These are phyloP conservation scores for Vimba vimba DNA, from an alignment of 2,113 vertebrate species.

Conservation along the genomic window DNA sequence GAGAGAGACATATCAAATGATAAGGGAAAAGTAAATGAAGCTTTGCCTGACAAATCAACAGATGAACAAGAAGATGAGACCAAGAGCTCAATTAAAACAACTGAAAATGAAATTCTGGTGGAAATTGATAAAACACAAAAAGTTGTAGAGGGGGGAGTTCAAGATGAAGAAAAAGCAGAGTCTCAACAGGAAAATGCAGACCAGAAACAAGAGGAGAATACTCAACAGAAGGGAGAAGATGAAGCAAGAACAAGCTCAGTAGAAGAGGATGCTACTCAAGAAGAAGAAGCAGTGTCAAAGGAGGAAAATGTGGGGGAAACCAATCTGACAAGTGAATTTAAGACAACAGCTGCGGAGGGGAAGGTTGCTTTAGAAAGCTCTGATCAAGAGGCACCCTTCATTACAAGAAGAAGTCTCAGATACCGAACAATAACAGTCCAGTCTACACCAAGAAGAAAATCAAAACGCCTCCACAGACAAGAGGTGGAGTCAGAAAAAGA, in stretches of 20 bases:
- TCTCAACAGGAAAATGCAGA: background rate
- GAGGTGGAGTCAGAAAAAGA: background rate
- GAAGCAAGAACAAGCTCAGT: background rate
- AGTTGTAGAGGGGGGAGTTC: background rate
- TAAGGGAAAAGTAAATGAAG: background rate
- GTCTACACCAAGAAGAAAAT: conserved; percentile 20
- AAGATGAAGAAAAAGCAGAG: background rate
- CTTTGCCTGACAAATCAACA: background rate
- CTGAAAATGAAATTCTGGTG: background rate
- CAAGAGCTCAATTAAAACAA: background rate
- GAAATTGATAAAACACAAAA: background rate
- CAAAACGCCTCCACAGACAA: background rate
- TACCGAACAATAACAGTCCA: conserved; percentile 16
- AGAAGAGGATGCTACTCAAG: too few relatives aligned
- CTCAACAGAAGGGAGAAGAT: background rate
- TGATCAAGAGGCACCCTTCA: background rate
- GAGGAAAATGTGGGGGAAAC: background rate
- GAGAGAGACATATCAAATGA: background rate
- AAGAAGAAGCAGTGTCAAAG: background rate
- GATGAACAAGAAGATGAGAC: background rate
- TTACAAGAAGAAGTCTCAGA: conserved; percentile 25
- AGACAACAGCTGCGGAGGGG: background rate
- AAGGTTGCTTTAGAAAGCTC: background rate
- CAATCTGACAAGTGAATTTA: too few relatives aligned
- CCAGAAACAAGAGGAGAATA: background rate